A percentile compares a stretch with the other conserved stretches of the same genome.
Evolutionary conservation across 2,113 vertebrate genomes (phyloP).

Genomic region (Amazona vittata): DNA sequence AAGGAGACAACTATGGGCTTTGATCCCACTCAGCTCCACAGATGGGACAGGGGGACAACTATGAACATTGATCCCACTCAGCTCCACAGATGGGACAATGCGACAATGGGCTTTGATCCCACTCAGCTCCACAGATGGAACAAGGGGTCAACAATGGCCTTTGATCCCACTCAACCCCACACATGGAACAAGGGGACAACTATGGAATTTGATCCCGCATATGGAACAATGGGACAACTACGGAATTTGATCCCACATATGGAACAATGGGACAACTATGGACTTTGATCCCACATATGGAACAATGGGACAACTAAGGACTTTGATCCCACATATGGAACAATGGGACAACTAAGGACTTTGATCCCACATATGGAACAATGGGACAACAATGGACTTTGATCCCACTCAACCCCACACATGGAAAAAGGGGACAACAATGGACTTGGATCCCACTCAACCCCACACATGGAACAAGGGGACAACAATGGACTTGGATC

Average conservation of each 20-base stretch:
- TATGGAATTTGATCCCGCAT: conserved; percentile 1
- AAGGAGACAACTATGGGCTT: too few relatives aligned
- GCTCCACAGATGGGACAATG: fast-evolving
- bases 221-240: too few relatives aligned
- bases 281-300: neutral
- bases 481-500: too few relatives aligned
- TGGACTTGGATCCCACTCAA: too few relatives aligned
- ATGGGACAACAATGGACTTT: too few relatives aligned
- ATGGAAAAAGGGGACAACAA: too few relatives aligned
- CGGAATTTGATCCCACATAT: too few relatives aligned
- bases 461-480: too few relatives aligned
- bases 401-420: fast-evolving
- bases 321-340: neutral
- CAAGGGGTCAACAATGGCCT: too few relatives aligned
- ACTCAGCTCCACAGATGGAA: too few relatives aligned
- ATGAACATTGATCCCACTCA: neutral
- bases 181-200: neutral
- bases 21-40: neutral
- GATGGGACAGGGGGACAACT: neutral
- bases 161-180: neutral
- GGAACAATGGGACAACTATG: neutral
- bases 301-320: neutral
- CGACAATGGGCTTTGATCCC: too few relatives aligned
- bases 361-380: too few relatives aligned
- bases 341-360: neutral